Conservation (phyloP, 1,140 invertebrate genomes). For the Anastrepha ludens region DNA sequence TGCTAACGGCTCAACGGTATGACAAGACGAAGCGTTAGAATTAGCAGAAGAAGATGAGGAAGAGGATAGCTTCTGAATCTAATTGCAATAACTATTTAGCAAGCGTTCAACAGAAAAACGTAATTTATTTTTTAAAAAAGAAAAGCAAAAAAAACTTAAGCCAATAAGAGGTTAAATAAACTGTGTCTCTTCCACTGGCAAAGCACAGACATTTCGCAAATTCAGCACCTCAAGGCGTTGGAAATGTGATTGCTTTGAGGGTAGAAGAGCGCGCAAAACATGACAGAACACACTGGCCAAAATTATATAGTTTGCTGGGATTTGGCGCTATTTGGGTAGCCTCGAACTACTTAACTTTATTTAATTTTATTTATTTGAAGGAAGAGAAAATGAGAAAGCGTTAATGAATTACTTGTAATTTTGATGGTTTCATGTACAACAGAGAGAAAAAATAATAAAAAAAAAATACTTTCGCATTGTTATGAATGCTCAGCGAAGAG, state of each 20-base stretch:
- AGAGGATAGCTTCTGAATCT: slow-evolving; percentile 58
- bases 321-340: not conserved
- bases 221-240: not conserved
- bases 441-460: slow-evolving; percentile 64
- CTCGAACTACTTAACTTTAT: slow-evolving; percentile 29
- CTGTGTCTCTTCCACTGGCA: not conserved
- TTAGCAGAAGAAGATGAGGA: slow-evolving; percentile 57
- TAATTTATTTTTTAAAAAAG: not conserved
- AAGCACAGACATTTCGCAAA: not conserved
- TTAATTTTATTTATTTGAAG: slow-evolving; percentile 17
- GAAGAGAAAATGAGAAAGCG: not conserved
- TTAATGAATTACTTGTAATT: slow-evolving; percentile 32
- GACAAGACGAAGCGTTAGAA: slow-evolving; percentile 57
- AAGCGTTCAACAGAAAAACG: not conserved
- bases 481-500: not conserved
- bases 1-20: slow-evolving; percentile 59
- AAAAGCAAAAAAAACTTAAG: slow-evolving; percentile 44
- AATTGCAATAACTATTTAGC: not conserved
- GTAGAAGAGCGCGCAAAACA: not conserved
- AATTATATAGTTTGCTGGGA: not conserved
- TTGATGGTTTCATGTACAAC: slow-evolving; percentile 31
- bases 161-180: slow-evolving; percentile 22
- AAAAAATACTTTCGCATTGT: slow-evolving; percentile 9
- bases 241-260: not conserved
- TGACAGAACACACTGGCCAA: slow-evolving; percentile 11